Evolutionary conservation across 2,113 vertebrate species (phyloP).

Genomic region (Austrofundulus limnaeus): DNA sequence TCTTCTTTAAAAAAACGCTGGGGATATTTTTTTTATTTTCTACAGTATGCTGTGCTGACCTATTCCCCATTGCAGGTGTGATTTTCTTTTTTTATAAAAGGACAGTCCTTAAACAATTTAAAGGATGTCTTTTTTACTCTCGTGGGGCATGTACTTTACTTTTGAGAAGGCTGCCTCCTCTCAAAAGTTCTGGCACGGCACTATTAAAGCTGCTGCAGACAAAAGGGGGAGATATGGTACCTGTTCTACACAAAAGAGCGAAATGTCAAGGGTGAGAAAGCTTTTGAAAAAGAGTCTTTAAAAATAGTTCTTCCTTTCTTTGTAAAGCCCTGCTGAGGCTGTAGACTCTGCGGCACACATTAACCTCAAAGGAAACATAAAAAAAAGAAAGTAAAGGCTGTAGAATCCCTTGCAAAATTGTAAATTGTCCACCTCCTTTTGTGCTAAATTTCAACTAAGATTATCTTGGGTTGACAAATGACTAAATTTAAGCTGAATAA

Average conservation of each 20-base stretch:
- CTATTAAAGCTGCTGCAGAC: conserved; percentile 28
- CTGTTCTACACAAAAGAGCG: conserved; percentile 24
- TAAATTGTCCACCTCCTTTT: too few relatives aligned
- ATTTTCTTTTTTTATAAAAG: conserved; percentile 18
- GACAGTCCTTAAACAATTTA: conserved; percentile 6
- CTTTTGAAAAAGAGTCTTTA: conserved; percentile 25
- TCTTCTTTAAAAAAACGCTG: conserved; percentile 10
- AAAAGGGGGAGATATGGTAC: conserved; percentile 1
- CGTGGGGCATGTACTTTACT: conserved; percentile 18
- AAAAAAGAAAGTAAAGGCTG: background rate
- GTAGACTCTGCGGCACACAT: conserved; percentile 29
- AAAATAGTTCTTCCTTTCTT: conserved; percentile 41
- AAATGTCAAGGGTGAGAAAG: conserved; percentile 51
- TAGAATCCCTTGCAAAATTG: background rate
- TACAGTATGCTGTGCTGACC: background rate
- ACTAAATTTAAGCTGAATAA: background rate
- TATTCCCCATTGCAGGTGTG: conserved; percentile 2
- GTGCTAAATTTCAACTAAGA: too few relatives aligned
- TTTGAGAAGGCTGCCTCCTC: conserved; percentile 23
- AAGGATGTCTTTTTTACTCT: conserved; percentile 11
- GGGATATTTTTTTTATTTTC: conserved; percentile 2
- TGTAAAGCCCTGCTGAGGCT: conserved; percentile 13
- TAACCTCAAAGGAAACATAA: conserved; percentile 17
- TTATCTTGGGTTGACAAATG: too few relatives aligned
- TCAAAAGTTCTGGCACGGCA: conserved; percentile 10